Evolutionary conservation across 2,888 invertebrate genomes (phyloP).

Genomic region (Sthenelais limicola): DNA sequence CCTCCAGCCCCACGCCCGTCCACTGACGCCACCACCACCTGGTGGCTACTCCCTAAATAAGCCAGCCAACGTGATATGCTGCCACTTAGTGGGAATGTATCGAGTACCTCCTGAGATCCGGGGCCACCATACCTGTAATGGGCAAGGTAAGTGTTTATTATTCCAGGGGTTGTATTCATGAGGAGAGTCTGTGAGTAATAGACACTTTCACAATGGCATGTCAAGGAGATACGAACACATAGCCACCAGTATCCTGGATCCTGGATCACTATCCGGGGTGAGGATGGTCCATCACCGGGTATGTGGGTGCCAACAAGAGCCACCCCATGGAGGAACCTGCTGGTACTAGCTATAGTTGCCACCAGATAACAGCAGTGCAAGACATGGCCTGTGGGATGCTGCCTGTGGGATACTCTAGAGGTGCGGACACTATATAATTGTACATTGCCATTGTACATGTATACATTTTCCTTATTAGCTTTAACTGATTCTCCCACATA

Average conservation of each 20-base stretch:
- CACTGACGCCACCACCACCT: constrained; percentile 82
- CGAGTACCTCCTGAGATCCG: constrained; percentile 89
- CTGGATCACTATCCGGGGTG: too few relatives aligned
- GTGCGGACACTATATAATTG: too few relatives aligned
- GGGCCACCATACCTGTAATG: constrained; percentile 88
- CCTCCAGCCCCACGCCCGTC: constrained; percentile 93
- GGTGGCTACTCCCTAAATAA: constrained; percentile 87
- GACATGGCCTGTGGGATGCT: too few relatives aligned
- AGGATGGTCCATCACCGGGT: too few relatives aligned
- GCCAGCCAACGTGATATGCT: constrained; percentile 86
- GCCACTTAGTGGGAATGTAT: constrained; percentile 79
- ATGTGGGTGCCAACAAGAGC: too few relatives aligned
- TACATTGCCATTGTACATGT: not conserved
- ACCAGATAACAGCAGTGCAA: too few relatives aligned
- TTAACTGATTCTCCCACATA: too few relatives aligned
- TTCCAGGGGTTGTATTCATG: not conserved
- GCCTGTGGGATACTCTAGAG: too few relatives aligned
- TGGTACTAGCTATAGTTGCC: too few relatives aligned
- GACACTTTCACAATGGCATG: not conserved
- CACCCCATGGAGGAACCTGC: too few relatives aligned
- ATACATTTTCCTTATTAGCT: not conserved
- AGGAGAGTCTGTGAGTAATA: not conserved
- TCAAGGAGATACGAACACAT: too few relatives aligned
- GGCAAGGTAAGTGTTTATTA: not conserved
- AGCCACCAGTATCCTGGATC: too few relatives aligned